phyloP scores from a whole-genome alignment of 2,888 invertebrate species.

The Ctena decussata region DNA sequence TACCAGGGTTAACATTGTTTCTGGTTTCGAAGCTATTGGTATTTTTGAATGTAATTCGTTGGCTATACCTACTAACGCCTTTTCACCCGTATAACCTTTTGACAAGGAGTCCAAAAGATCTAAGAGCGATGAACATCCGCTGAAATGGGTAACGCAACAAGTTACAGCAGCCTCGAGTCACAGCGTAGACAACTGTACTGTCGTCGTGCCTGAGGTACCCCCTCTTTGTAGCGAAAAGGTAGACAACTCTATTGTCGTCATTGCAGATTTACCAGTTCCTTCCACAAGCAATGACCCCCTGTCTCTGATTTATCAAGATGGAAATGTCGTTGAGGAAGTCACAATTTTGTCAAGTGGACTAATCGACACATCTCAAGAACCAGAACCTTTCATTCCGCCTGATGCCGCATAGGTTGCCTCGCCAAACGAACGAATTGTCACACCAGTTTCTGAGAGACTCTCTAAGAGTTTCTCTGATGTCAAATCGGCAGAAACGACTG shows the following conservation, averaged over 20 bases:
- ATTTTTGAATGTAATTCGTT: conserved; percentile 10
- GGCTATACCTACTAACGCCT: not conserved
- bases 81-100: not conserved
- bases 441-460: too few species aligned
- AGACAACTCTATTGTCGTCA: not conserved
- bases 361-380: too few species aligned
- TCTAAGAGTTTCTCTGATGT: too few species aligned
- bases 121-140: not conserved
- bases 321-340: not conserved
- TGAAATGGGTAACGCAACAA: not conserved
- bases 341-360: not conserved
- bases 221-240: not conserved
- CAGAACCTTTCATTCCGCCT: too few species aligned
- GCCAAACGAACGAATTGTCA: not conserved
- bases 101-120: not conserved
- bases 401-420: too few species aligned
- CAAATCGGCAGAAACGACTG: too few species aligned
- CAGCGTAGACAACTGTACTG: not conserved
- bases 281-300: not conserved
- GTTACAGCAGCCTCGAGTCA: not conserved
- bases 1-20: conserved; percentile 3
- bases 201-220: not conserved
- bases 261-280: not conserved
- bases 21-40: conserved; percentile 22
- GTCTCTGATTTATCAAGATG: not conserved